These are phyloP conservation scores for Hippocampus zosterae DNA, from an alignment of 2,113 vertebrate species.

Conservation along the genomic window DNA sequence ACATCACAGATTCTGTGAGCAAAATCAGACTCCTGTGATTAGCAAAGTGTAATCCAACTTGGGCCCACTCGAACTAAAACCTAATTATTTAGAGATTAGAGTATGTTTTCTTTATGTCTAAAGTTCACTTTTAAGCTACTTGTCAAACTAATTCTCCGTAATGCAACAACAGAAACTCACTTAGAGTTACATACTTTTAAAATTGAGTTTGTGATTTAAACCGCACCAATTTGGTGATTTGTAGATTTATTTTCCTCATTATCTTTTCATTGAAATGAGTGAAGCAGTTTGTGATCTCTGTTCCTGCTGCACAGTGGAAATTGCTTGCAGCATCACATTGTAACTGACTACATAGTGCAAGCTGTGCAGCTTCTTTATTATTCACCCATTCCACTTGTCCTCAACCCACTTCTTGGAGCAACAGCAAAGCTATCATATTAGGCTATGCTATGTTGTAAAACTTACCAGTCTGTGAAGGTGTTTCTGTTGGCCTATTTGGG, in stretches of 20 bases:
- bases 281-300: constrained; percentile 27
- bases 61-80: constrained; percentile 25
- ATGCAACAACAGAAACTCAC: background rate
- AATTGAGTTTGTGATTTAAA: background rate
- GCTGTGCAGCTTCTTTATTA: constrained; percentile 43
- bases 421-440: constrained; percentile 15
- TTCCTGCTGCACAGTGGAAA: constrained; percentile 40
- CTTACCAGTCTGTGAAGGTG: constrained; percentile 83
- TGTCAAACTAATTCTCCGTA: background rate
- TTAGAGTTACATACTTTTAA: background rate
- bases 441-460: background rate
- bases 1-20: constrained; percentile 45
- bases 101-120: constrained; percentile 44
- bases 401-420: constrained; percentile 6
- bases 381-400: constrained; percentile 5
- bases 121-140: constrained; percentile 8
- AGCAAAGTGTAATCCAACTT: constrained; percentile 52
- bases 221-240: background rate
- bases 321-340: constrained; percentile 51
- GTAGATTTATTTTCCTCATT: background rate
- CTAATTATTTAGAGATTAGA: constrained; percentile 44
- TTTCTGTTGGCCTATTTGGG: constrained; percentile 74
- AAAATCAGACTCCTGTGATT: constrained; percentile 45
- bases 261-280: constrained; percentile 15
- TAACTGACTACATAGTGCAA: constrained; percentile 35